phyloP scores from a whole-genome alignment of 2,888 invertebrate genomes.

The Conops quadrifasciatus region DNA sequence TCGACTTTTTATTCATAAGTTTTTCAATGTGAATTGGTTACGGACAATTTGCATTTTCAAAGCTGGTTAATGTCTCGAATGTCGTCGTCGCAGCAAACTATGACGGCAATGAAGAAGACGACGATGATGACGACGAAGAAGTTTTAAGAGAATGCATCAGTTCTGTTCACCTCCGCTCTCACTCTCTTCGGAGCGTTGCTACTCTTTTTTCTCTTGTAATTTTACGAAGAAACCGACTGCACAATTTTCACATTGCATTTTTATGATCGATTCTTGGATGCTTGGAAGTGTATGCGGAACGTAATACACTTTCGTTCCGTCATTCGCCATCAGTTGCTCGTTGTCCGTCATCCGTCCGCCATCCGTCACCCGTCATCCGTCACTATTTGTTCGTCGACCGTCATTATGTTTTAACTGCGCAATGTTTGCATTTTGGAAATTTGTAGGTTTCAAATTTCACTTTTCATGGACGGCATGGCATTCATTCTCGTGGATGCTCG shows the following conservation, averaged over 20 bases:
- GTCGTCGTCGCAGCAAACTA: conserved; percentile 20
- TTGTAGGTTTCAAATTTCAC: conserved; percentile 38
- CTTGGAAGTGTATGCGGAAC: too few species aligned
- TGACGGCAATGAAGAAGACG: too few species aligned
- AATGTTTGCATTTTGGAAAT: conserved; percentile 29
- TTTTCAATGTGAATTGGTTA: conserved; percentile 40
- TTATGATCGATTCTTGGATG: conserved; percentile 26
- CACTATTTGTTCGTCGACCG: background rate
- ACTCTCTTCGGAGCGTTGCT: background rate
- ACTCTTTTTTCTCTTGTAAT: background rate
- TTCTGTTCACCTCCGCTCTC: too few species aligned
- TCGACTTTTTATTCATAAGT: conserved; percentile 36
- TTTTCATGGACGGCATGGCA: conserved; percentile 36
- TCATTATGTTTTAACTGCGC: conserved; percentile 20
- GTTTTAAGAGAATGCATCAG: background rate
- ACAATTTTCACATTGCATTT: conserved; percentile 1
- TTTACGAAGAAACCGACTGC: conserved; percentile 25
- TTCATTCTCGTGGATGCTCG: background rate
- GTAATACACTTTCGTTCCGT: conserved; percentile 13
- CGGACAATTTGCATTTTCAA: conserved; percentile 43
- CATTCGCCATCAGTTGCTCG: background rate
- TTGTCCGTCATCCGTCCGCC: background rate
- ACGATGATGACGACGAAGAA: background rate
- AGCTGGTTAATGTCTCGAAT: conserved; percentile 38
- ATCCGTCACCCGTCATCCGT: background rate